phyloP scores from a whole-genome alignment of 2,797 vertebrate genomes.

The Ciconia nigra region DNA sequence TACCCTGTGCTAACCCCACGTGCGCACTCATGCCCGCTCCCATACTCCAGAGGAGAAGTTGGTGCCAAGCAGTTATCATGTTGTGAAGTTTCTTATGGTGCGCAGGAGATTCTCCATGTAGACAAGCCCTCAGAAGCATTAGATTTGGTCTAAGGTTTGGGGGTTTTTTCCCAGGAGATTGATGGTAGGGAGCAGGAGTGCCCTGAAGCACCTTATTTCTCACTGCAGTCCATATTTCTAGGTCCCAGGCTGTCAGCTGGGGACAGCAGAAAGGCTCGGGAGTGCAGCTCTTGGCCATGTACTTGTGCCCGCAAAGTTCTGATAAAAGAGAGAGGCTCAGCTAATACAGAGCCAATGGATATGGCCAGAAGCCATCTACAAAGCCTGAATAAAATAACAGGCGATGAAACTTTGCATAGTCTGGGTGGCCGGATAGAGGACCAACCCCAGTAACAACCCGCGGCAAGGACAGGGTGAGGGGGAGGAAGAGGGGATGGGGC shows the following conservation, averaged over 20 bases:
- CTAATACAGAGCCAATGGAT: neutral
- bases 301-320: neutral
- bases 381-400: constrained; percentile 8
- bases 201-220: neutral
- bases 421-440: neutral
- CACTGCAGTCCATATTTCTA: fast-evolving
- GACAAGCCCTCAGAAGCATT: neutral
- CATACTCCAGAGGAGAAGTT: neutral
- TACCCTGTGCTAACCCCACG: neutral
- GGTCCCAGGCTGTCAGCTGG: neutral
- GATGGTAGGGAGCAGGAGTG: neutral
- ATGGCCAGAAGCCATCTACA: constrained; percentile 21
- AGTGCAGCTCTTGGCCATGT: neutral
- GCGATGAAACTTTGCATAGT: constrained; percentile 46
- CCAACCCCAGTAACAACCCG: neutral
- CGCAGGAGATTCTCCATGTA: neutral
- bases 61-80: neutral
- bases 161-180: neutral
- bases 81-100: neutral
- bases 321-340: neutral
- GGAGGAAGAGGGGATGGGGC: neutral
- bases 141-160: neutral
- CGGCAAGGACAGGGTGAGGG: neutral
- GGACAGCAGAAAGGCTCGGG: neutral
- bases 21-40: neutral